Evolutionary conservation across 2,797 vertebrate genomes (phyloP), one percentile per base, ranked within the genome.

Genomic region (Spheniscus humboldti): DNA sequence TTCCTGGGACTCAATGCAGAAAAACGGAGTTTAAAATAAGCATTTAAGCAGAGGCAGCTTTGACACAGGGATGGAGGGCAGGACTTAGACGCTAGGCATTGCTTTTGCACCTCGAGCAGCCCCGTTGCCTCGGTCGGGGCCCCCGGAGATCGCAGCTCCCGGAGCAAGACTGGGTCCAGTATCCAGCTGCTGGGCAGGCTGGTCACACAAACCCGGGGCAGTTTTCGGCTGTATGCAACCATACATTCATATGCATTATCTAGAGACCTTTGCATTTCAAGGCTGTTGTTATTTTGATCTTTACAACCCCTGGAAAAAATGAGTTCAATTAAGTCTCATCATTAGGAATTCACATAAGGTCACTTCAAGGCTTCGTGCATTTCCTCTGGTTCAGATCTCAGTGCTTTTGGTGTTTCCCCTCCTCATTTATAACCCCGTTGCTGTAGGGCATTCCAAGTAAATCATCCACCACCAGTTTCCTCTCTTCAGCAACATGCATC

Each of bases 381-480:
- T 97, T 97, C 95, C 93, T 96, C 86, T 1, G 28, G 86, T 92
- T 95, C 80, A 72, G 80, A 92, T 96, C 90, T 87, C 67, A 31
- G 79, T 13, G 71, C 77, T 96, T 72, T 64, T 77, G 60, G 83
- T 93, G 94, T 39, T 97, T 93, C 88, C 94, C 88, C 48, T 86
- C 88, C 62, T 92, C 93, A 94, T 90, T 89, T 94, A 93, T 80
- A 96, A 94, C 74, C 71, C 27, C 0, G 0, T 79, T 43, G 96
- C 97, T 92, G 83, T 13, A 91, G 95, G 97, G 96, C 88, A 96
- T 93, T 92, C 64, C 20, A n/a, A 95, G 94, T 97, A 95, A 96
- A 97, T 97, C 75, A 97, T 97, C 96, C 80, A 97, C 93, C 64
- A 89, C 52, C 64, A 74, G 97, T 41, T 97, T 97, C 96, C 97